Conservation (phyloP, 1,140 invertebrate genomes). For the Bombus cullumanus region DNA sequence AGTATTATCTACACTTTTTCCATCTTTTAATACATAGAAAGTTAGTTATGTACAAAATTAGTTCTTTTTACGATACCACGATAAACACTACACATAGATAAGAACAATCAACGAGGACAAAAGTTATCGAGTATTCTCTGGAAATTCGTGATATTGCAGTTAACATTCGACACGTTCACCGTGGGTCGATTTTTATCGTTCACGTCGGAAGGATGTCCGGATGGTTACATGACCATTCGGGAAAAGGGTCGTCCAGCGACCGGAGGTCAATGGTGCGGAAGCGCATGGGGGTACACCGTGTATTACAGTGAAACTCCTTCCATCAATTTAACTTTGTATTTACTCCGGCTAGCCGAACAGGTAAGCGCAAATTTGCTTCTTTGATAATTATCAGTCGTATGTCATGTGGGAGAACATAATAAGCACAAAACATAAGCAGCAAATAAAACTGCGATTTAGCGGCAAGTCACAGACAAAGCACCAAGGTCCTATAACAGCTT, state of each 20-base stretch:
- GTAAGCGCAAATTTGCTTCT: constrained; percentile 75
- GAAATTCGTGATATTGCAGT: constrained; percentile 77
- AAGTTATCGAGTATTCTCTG: neutral
- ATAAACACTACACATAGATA: neutral
- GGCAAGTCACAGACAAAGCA: too few species aligned
- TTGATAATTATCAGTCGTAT: neutral
- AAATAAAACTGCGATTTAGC: too few species aligned
- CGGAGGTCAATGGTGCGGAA: constrained; percentile 93
- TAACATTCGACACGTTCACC: constrained; percentile 90
- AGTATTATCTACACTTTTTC: too few species aligned
- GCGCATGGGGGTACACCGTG: constrained; percentile 92
- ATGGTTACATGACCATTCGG: constrained; percentile 90
- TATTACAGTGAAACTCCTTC: constrained; percentile 92
- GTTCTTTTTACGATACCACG: neutral
- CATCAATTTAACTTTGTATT: constrained; percentile 88
- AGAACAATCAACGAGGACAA: neutral
- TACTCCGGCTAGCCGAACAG: constrained; percentile 89
- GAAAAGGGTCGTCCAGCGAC: constrained; percentile 88
- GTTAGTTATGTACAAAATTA: too few species aligned
- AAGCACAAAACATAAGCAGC: too few species aligned
- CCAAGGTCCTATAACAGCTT: too few species aligned
- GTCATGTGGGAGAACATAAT: too few species aligned
- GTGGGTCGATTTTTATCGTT: constrained; percentile 89
- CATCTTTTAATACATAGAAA: too few species aligned
- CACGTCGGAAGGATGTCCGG: constrained; percentile 90